Base-by-base conservation (phyloP, 2,113 vertebrate species). In the Fukomys damarensis region DNA sequence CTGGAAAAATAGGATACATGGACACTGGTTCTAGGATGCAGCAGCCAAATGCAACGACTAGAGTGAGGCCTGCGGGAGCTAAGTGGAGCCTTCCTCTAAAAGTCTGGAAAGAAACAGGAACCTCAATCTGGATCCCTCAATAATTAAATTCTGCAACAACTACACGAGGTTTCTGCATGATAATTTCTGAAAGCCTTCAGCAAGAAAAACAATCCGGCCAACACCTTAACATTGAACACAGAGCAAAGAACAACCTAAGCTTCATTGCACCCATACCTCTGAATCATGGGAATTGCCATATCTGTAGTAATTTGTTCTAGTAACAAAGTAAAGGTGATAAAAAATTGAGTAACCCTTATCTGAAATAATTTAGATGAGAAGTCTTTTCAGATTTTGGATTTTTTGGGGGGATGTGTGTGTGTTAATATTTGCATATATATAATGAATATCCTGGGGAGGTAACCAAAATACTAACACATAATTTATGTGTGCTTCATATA, bases 41-140 rank as follows among this genome's bases (percentile, higher is more conserved):
- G 8, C 20, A 3, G 0, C 0, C 26, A 17, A 2, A 1, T 58
- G 2, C 28, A 68, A 74, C 43, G 20, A 49, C 20, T 54, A 11
- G 7, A 80, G 7, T 63, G 17, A 87, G 7, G 11, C 4, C 32
- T 89, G 17, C 5, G 30, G 43, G 3, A 82, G 46, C 16, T 20
- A 19, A 76, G 32, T 17, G 3, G 2, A 59, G 7, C 8, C 14
- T 49, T 56, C 28, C 16, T 19, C 7, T 59, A 17, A 87, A 0
- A 82, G 26, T 16, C 16, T 77, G 1, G 16, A 61, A 43, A 13
- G n/a, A 22, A 59, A 41, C 0, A 16, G 2, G 3, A 8, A 63
- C 38, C 11, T 91, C 63, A 52, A 43, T 13, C 7, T 56, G 7
- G 0, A 14, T 61, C 68, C 13, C 35, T 58, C 35, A 81, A 68